phyloP scores from a whole-genome alignment of 2,113 vertebrate species.

The Picathartes gymnocephalus region DNA sequence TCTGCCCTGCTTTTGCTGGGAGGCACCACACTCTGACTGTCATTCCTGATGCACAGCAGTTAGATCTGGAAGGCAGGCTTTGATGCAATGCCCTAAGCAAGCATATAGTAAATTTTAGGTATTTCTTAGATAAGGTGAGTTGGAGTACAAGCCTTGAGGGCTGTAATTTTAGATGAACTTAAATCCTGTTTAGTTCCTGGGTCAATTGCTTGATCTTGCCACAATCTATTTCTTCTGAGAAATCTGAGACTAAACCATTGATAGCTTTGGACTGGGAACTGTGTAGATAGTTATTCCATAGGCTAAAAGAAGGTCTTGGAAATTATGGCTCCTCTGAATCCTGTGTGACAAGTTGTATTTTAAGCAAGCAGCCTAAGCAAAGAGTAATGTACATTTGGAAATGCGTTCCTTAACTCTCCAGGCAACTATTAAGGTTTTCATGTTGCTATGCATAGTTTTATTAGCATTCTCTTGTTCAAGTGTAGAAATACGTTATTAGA shows the following conservation, averaged over 20 bases:
- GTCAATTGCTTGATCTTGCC: constrained; percentile 20
- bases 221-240: not conserved
- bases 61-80: not conserved
- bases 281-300: not conserved
- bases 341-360: not conserved
- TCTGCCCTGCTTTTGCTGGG: not conserved
- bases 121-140: not conserved
- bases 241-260: not conserved
- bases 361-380: not conserved
- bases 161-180: constrained; percentile 16
- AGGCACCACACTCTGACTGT: not conserved
- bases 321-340: not conserved
- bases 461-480: not conserved
- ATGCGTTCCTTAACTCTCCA: not conserved
- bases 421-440: not conserved
- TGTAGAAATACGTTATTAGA: not conserved
- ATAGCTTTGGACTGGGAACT: not conserved
- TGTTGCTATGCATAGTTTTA: not conserved
- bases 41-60: not conserved
- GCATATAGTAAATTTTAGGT: not conserved
- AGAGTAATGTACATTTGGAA: not conserved
- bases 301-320: not conserved
- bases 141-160: not conserved
- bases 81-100: not conserved
- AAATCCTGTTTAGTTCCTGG: not conserved